Evolutionary conservation across 2,797 vertebrate species (phyloP), one percentile per base, ranked within the genome.

Genomic region (Amblyopsis hoosieri): DNA sequence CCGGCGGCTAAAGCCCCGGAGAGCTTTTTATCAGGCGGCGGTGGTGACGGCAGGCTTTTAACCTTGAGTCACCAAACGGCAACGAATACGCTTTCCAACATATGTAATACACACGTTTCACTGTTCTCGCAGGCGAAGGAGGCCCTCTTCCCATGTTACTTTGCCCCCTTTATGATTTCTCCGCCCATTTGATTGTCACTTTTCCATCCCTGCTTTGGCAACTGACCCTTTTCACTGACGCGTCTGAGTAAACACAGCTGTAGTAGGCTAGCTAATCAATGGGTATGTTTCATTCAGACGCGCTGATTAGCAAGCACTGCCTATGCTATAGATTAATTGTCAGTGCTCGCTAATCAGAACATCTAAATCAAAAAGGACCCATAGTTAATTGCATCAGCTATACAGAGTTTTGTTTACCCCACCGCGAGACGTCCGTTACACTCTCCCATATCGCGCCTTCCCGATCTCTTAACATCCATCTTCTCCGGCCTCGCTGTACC

Each of bases 1-100:
- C 76, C 67, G 63, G 81, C 72, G 62, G 81, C 89, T 64, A 69
- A 78, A 74, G 75, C 85, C 87, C 85, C 63, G 29, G 87, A 89
- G 90, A 87, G 86, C 79, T 78, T 87, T 92, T 90, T 85, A 90
- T 92, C 91, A 90, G 82, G 75, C 79, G 2, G 29, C 10, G 50
- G 49, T 2, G 49, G 62, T 64, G 86, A 82, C 85, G 82, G 86
- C 78, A 84, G 84, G 87, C 89, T 90, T 92, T 92, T 92, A 93
- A 93, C 92, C 93, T 93, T 93, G 91, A 90, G 90, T 85, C 82
- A 81, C 87, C 83, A 85, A 85, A 90, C 83, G 89, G 86, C 91
- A 87, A 86, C 81, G 81, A 87, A 90, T 82, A 87, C 90, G 89
- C 87, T 87, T 85, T 68, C 68, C 45, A 0, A 66, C 65, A 50